A percentile compares a stretch with the other conserved stretches of the same genome.
Conservation (phyloP, 1,140 invertebrate species). For the Tenebrio molitor region DNA sequence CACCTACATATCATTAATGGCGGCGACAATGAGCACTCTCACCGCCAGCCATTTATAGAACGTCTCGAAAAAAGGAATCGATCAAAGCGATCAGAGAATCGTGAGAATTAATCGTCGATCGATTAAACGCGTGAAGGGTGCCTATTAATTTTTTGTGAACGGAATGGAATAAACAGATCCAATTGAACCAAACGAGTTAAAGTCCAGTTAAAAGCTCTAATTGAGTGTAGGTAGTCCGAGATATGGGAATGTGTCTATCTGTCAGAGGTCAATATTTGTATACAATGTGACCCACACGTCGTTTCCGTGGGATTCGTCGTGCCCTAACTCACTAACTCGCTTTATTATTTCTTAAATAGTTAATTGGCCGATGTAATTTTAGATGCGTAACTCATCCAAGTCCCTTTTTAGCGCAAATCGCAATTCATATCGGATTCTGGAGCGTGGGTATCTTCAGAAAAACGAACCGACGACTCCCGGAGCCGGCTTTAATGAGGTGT, state of each 20-base stretch:
- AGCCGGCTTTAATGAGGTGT: conserved; percentile 5
- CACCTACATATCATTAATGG: conserved; percentile 38
- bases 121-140: neutral
- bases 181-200: conserved; percentile 27
- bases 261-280: conserved; percentile 49
- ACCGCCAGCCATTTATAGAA: conserved; percentile 16
- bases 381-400: conserved; percentile 7
- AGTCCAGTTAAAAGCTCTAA: conserved; percentile 43
- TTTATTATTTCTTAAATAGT: conserved; percentile 43
- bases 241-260: conserved; percentile 47
- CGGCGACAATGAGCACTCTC: neutral
- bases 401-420: neutral
- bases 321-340: conserved; percentile 35
- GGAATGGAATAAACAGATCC: neutral
- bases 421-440: conserved; percentile 6
- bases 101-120: conserved; percentile 1
- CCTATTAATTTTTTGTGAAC: conserved; percentile 7
- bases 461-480: neutral
- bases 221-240: conserved; percentile 45
- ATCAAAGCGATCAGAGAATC: conserved; percentile 5
- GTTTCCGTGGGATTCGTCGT: conserved; percentile 45
- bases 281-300: conserved; percentile 47
- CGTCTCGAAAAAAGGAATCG: neutral
- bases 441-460: neutral
- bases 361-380: conserved; percentile 36